Evolutionary conservation across 1,140 invertebrate genomes (phyloP).

Genomic region (Drosophila novamexicana): DNA sequence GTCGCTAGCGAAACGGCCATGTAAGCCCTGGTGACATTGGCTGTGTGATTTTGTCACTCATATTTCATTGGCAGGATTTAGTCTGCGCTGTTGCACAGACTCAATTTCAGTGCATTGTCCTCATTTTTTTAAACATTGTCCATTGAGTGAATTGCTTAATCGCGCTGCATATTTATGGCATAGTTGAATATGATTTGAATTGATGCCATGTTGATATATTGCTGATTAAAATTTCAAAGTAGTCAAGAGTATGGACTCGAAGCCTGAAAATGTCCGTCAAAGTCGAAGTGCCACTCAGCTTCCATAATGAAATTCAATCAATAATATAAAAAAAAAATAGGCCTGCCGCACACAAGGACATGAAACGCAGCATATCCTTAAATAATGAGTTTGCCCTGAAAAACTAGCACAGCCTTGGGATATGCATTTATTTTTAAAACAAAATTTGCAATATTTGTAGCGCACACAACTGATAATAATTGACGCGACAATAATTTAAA

Average conservation of each 20-base stretch:
- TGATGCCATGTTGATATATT: background rate
- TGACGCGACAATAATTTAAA: slow-evolving; percentile 14
- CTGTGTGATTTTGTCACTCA: slow-evolving; percentile 48
- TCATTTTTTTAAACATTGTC: background rate
- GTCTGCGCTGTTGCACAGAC: slow-evolving; percentile 19
- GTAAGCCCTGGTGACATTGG: slow-evolving; percentile 30
- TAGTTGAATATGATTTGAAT: slow-evolving; percentile 7
- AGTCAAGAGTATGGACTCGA: background rate
- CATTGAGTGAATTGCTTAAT: slow-evolving; percentile 20
- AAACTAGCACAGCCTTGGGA: too few relatives aligned
- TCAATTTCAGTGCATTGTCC: background rate
- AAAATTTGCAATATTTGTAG: background rate
- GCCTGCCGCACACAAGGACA: too few relatives aligned
- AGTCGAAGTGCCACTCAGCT: too few relatives aligned
- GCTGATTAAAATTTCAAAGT: slow-evolving; percentile 3
- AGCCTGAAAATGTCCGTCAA: too few relatives aligned
- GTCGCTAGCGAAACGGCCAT: slow-evolving; percentile 1
- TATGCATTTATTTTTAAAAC: background rate
- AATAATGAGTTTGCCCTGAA: too few relatives aligned
- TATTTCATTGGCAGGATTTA: slow-evolving; percentile 56
- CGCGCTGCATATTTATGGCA: slow-evolving; percentile 11
- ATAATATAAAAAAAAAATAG: background rate
- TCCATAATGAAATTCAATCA: background rate
- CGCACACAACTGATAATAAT: slow-evolving; percentile 2
- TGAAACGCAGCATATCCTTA: too few relatives aligned